Percentiles rank a stretch among this genome's conserved stretches.
phyloP scores from a whole-genome alignment of 2,797 vertebrate species.

The Phylloscopus collybita region DNA sequence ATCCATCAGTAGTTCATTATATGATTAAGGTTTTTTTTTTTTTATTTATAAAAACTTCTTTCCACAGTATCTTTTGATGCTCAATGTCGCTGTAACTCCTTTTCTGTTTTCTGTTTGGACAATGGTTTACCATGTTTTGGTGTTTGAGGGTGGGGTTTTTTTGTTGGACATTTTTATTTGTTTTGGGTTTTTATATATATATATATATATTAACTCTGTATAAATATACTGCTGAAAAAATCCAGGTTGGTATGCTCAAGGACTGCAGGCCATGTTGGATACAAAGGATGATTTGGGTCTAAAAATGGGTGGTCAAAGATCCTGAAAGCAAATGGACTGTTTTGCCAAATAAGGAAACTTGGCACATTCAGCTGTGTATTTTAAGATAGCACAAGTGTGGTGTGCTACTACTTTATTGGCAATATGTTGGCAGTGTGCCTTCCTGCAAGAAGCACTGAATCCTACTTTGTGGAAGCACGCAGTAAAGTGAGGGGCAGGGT shows the following conservation, averaged over 20 bases:
- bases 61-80: background rate
- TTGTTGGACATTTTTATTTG: background rate
- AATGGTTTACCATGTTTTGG: background rate
- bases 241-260: slow-evolving; percentile 1
- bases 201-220: background rate
- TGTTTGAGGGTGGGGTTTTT: background rate
- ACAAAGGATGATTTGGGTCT: slow-evolving; percentile 71
- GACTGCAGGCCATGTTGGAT: slow-evolving; percentile 21
- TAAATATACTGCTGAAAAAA: background rate
- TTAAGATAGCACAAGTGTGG: slow-evolving; percentile 77
- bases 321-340: slow-evolving; percentile 77
- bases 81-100: background rate
- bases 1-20: background rate
- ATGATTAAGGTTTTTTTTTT: background rate
- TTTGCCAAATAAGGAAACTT: slow-evolving; percentile 84
- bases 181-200: background rate
- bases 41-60: background rate
- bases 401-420: slow-evolving; percentile 78
- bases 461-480: background rate
- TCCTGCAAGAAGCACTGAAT: slow-evolving; percentile 66
- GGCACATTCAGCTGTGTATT: slow-evolving; percentile 76
- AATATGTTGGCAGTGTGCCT: slow-evolving; percentile 76
- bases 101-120: background rate
- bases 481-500: background rate
- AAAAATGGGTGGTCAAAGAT: slow-evolving; percentile 79